Percentiles rank a stretch among this genome's conserved stretches.
Evolutionary conservation across 2,113 vertebrate species (phyloP).

Genomic region (Pogona vitticeps): DNA sequence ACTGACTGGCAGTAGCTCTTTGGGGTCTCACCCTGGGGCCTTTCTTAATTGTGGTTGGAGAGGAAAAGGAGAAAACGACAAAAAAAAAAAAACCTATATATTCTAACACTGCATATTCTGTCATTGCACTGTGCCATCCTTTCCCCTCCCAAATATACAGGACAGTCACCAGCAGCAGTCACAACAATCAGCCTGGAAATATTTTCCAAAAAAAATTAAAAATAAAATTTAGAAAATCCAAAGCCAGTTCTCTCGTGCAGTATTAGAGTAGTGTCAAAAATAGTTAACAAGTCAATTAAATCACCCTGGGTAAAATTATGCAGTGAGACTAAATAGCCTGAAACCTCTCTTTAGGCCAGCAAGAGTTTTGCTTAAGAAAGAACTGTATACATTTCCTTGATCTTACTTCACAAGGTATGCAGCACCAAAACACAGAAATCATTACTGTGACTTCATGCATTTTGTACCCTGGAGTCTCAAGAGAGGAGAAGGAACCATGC

Average conservation of each 20-base stretch:
- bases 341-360: slow-evolving; percentile 2
- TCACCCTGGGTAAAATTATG: not conserved
- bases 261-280: not conserved
- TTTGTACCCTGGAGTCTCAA: not conserved
- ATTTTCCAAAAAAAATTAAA: not conserved
- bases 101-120: no score
- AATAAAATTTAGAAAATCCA: not conserved
- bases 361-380: slow-evolving; percentile 12
- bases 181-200: not conserved
- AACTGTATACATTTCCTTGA: not conserved
- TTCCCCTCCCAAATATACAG: not conserved
- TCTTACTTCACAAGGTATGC: not conserved
- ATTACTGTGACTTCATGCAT: not conserved
- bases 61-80: no score
- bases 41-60: not conserved
- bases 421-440: not conserved
- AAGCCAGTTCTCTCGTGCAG: not conserved
- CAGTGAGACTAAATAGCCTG: not conserved
- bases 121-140: not conserved
- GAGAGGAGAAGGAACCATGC: not conserved
- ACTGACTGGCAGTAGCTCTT: not conserved
- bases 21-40: not conserved
- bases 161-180: not conserved
- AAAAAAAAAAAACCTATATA: no score
- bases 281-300: slow-evolving; percentile 10